Percentiles rank a stretch among this genome's conserved stretches.
These are phyloP conservation scores for Apoda limacodes DNA, from an alignment of 2,888 invertebrate species.

Conservation along the genomic window DNA sequence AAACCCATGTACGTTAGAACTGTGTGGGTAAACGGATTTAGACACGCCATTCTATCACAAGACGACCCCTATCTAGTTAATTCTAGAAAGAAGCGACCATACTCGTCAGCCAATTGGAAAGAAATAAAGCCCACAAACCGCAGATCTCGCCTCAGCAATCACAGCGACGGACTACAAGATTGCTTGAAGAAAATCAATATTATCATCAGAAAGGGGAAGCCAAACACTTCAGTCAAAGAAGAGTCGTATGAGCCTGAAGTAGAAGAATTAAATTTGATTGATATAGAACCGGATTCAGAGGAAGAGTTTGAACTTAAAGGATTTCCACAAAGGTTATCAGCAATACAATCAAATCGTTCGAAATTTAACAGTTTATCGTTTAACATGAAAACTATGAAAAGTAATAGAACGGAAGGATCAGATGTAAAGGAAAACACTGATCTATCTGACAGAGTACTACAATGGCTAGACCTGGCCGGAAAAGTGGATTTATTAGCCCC, in stretches of 20 bases:
- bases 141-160: slow-evolving; percentile 34
- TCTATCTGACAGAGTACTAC: slow-evolving; percentile 78
- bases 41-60: slow-evolving; percentile 75
- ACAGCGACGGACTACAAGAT: slow-evolving; percentile 32
- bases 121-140: slow-evolving; percentile 20
- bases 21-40: slow-evolving; percentile 79
- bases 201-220: slow-evolving; percentile 39
- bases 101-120: slow-evolving; percentile 41
- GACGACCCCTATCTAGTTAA: slow-evolving; percentile 68
- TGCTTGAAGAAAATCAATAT: slow-evolving; percentile 41
- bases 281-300: slow-evolving; percentile 39
- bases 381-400: slow-evolving; percentile 44
- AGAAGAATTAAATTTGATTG: slow-evolving; percentile 42
- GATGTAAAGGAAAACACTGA: slow-evolving; percentile 48
- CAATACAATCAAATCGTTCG: slow-evolving; percentile 28
- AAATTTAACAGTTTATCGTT: slow-evolving; percentile 25
- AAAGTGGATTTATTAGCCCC: slow-evolving; percentile 59
- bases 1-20: slow-evolving; percentile 72
- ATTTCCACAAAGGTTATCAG: slow-evolving; percentile 37
- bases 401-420: slow-evolving; percentile 44
- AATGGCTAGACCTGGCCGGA: slow-evolving; percentile 83
- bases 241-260: slow-evolving; percentile 30
- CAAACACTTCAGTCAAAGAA: slow-evolving; percentile 25
- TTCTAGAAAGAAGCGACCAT: slow-evolving; percentile 35
- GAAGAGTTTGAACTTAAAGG: slow-evolving; percentile 38